These are phyloP conservation scores for Vespertilio murinus DNA, from an alignment of 2,797 vertebrate genomes.

Conservation along the genomic window DNA sequence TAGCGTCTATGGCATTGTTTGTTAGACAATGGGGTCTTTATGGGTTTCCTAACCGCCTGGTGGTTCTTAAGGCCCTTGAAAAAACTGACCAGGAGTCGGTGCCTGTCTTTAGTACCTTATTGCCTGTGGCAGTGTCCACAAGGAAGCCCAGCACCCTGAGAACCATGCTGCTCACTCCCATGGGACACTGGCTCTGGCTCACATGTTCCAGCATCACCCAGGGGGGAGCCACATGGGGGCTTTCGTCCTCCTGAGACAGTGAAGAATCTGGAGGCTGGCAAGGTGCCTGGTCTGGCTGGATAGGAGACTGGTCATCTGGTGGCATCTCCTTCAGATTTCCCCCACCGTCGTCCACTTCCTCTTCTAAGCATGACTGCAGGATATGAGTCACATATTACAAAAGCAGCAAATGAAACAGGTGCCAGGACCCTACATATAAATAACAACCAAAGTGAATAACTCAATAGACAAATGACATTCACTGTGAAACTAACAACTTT, in stretches of 20 bases:
- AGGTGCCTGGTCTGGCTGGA: conserved; percentile 62
- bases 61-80: background rate
- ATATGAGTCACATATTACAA: conserved; percentile 81
- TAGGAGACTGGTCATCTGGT: conserved; percentile 36
- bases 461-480: background rate
- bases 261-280: conserved; percentile 28
- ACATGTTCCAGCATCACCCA: background rate
- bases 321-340: conserved; percentile 45
- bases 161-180: background rate
- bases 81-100: background rate
- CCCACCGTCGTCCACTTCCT: conserved; percentile 71
- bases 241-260: background rate
- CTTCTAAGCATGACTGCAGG: conserved; percentile 80
- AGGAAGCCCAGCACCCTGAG: conserved; percentile 77
- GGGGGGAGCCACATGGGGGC: background rate
- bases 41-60: background rate
- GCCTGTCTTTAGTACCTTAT: conserved; percentile 69
- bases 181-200: conserved; percentile 58
- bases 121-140: conserved; percentile 61
- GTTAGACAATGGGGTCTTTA: background rate
- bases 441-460: conserved; percentile 33
- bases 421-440: conserved; percentile 83
- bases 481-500: background rate
- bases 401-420: conserved; percentile 83
- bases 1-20: background rate